These are phyloP conservation scores for Didymodactylos carnosus DNA, from an alignment of 2,888 invertebrate species.

Conservation along the genomic window DNA sequence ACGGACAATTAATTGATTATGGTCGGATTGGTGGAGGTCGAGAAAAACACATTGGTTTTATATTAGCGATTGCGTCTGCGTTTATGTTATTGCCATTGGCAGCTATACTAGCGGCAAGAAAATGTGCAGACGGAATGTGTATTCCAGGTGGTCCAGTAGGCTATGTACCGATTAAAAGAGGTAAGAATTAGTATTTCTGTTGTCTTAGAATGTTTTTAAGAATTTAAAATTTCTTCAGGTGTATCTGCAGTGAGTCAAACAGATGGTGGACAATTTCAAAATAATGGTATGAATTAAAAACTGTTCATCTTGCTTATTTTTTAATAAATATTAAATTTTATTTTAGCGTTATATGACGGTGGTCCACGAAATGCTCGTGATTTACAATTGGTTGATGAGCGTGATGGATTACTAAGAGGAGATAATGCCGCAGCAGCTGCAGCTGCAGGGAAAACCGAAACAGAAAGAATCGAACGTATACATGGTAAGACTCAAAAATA, in stretches of 20 bases:
- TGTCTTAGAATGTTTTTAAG: too few species aligned
- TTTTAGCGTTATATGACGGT: neutral
- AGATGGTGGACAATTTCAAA: too few species aligned
- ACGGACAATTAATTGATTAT: neutral
- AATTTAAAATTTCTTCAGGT: too few species aligned
- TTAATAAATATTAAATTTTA: neutral
- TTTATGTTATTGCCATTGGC: conserved; percentile 4
- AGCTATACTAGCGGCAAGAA: conserved; percentile 2
- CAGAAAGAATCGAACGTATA: neutral
- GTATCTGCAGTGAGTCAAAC: neutral
- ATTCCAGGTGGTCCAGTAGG: neutral
- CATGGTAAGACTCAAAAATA: neutral
- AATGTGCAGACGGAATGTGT: conserved; percentile 7
- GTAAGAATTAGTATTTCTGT: neutral
- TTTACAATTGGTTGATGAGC: neutral
- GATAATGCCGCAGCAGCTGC: too few species aligned
- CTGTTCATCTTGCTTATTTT: too few species aligned
- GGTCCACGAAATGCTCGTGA: neutral
- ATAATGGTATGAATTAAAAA: too few species aligned
- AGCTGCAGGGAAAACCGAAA: neutral
- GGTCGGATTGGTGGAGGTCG: neutral
- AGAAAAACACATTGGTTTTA: neutral
- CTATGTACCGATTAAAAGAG: neutral
- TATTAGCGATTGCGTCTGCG: conserved; percentile 5
- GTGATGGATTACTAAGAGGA: neutral